Conservation (phyloP, 1,140 invertebrate genomes). For the Mya arenaria region DNA sequence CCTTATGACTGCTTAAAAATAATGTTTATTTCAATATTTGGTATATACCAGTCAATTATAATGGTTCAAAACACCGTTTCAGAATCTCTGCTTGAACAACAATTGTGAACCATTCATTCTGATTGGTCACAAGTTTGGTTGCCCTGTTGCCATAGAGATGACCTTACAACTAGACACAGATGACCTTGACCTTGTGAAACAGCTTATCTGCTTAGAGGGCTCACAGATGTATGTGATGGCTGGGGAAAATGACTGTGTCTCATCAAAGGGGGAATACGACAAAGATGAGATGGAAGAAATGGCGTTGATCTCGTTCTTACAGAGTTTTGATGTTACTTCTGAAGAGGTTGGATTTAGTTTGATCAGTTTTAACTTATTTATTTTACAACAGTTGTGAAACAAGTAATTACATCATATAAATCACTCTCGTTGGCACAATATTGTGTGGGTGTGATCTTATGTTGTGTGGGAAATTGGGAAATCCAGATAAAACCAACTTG, state of each 20-base stretch:
- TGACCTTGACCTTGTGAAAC: background rate
- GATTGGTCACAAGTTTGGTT: conserved; percentile 8
- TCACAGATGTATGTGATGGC: background rate
- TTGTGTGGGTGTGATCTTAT: no score
- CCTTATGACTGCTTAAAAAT: no score
- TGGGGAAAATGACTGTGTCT: background rate
- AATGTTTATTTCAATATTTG: no score
- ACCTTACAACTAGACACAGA: background rate
- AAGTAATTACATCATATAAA: no score
- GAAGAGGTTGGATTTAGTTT: background rate
- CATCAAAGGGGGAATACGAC: no score
- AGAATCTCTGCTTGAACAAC: background rate
- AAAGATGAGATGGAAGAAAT: background rate
- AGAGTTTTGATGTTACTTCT: background rate
- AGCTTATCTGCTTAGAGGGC: conserved; percentile 6
- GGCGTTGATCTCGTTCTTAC: background rate
- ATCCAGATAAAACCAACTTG: no score
- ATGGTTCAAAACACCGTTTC: no score
- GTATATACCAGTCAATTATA: no score
- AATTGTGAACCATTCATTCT: background rate
- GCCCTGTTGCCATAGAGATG: conserved; percentile 21
- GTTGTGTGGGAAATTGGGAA: no score
- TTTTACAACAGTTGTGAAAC: no score
- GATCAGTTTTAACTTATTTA: no score
- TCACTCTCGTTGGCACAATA: no score